These are phyloP conservation scores for Holocentrus rufus DNA, from an alignment of 2,797 vertebrate species.

Conservation along the genomic window DNA sequence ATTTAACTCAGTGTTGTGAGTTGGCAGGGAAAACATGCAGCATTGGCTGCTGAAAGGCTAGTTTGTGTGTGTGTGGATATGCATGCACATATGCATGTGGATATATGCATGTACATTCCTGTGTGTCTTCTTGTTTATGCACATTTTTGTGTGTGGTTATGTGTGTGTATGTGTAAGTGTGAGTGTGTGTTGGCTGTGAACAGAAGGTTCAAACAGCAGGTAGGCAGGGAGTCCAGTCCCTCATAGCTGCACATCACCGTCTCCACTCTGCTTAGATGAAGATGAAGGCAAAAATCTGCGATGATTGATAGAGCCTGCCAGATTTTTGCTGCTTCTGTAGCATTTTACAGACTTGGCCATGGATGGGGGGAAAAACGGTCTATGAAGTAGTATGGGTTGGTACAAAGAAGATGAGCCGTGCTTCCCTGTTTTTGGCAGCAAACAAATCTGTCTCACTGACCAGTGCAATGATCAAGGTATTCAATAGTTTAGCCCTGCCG, in stretches of 20 bases:
- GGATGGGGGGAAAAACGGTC: slow-evolving; percentile 35
- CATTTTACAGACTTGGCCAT: slow-evolving; percentile 36
- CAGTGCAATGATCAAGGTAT: neutral
- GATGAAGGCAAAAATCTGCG: slow-evolving; percentile 36
- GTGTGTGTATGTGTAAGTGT: slow-evolving; percentile 2
- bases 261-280: slow-evolving; percentile 19
- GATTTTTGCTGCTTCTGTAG: slow-evolving; percentile 23
- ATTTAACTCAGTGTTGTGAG: neutral
- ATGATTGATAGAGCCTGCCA: slow-evolving; percentile 50
- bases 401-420: neutral
- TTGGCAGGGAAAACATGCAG: slow-evolving; percentile 1
- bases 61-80: neutral
- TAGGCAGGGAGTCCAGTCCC: slow-evolving; percentile 31
- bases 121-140: slow-evolving; percentile 7
- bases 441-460: neutral
- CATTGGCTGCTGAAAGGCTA: slow-evolving; percentile 1
- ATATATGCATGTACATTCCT: neutral
- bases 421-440: neutral
- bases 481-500: neutral
- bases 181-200: slow-evolving; percentile 11
- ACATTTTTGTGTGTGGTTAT: slow-evolving; percentile 8
- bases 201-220: slow-evolving; percentile 56
- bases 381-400: slow-evolving; percentile 49
- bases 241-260: slow-evolving; percentile 25
- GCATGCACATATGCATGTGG: neutral